A percentile compares a stretch with the other conserved stretches of the same genome.
Conservation (phyloP, 2,113 vertebrate species). For the Carassius carassius region DNA sequence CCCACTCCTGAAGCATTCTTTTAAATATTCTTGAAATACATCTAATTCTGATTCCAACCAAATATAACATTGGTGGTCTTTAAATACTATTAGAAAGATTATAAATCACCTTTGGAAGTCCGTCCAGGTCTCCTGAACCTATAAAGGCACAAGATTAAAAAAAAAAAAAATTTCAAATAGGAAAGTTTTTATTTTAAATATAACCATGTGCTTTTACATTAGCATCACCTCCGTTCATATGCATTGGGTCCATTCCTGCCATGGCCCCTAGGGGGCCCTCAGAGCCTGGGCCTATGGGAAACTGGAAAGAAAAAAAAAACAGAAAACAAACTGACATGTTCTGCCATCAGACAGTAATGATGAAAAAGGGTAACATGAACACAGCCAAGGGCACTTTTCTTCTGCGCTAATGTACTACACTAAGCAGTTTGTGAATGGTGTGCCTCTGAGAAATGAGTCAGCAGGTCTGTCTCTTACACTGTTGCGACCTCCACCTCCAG, state of each 20-base stretch:
- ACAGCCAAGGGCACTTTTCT: neutral
- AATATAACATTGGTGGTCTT: neutral
- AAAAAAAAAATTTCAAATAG: neutral
- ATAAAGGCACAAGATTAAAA: slow-evolving; percentile 43
- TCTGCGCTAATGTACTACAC: neutral
- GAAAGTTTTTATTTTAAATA: neutral
- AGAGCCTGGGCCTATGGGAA: slow-evolving; percentile 95
- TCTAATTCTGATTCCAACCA: neutral
- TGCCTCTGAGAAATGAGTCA: slow-evolving; percentile 10
- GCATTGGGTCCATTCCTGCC: slow-evolving; percentile 98
- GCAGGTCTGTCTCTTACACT: slow-evolving; percentile 80
- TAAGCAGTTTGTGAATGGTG: neutral
- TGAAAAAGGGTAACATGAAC: slow-evolving; percentile 6
- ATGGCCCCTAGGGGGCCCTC: slow-evolving; percentile 98
- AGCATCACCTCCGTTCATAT: slow-evolving; percentile 87
- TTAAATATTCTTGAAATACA: neutral
- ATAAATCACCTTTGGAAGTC: slow-evolving; percentile 93
- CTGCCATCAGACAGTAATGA: slow-evolving; percentile 35
- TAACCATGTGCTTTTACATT: neutral
- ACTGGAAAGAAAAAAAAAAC: slow-evolving; percentile 70
- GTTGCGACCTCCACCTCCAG: slow-evolving; percentile 94
- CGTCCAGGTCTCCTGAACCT: slow-evolving; percentile 99
- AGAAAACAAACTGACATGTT: neutral
- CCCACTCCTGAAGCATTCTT: neutral
- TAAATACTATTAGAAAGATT: neutral